A percentile compares a stretch with the other conserved stretches of the same genome.
Evolutionary conservation across 2,113 vertebrate species (phyloP).

Genomic region (Lepisosteus oculatus): DNA sequence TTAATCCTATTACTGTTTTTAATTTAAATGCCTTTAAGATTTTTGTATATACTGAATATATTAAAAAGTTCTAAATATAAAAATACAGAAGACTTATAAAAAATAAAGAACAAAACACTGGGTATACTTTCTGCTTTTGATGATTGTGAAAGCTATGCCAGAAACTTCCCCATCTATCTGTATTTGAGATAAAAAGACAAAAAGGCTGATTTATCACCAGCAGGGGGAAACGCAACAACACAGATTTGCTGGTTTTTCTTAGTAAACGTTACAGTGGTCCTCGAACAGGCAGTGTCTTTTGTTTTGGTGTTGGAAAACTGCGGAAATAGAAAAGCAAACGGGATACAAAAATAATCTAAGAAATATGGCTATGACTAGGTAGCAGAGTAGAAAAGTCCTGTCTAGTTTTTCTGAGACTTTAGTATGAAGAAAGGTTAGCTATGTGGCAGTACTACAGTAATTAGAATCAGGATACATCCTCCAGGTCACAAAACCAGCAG

Average conservation of each 20-base stretch:
- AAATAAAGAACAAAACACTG: constrained; percentile 68
- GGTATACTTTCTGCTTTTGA: constrained; percentile 32
- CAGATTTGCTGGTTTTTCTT: constrained; percentile 44
- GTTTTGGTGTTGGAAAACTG: constrained; percentile 46
- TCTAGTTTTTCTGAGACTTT: constrained; percentile 42
- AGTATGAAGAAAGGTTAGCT: constrained; percentile 46
- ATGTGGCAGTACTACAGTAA: constrained; percentile 61
- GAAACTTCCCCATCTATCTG: constrained; percentile 54
- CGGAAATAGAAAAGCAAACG: constrained; percentile 51
- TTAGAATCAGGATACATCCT: constrained; percentile 38
- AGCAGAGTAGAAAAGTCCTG: constrained; percentile 55
- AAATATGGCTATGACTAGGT: constrained; percentile 76
- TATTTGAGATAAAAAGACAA: constrained; percentile 45
- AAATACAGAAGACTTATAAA: constrained; percentile 78
- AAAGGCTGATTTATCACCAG: constrained; percentile 27
- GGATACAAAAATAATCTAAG: constrained; percentile 64
- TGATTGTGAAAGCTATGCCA: constrained; percentile 69
- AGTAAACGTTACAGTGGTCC: constrained; percentile 67
- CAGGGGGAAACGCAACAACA: constrained; percentile 48
- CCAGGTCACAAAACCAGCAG: constrained; percentile 22
- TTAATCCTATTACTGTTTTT: constrained; percentile 49
- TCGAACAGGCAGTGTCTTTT: constrained; percentile 63
- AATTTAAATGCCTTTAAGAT: constrained; percentile 56
- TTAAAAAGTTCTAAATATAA: constrained; percentile 80
- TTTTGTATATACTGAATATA: constrained; percentile 69